A percentile compares a stretch with the other conserved stretches of the same genome.
Evolutionary conservation across 2,797 vertebrate species (phyloP).

Genomic region (Leptodactylus fallax): DNA sequence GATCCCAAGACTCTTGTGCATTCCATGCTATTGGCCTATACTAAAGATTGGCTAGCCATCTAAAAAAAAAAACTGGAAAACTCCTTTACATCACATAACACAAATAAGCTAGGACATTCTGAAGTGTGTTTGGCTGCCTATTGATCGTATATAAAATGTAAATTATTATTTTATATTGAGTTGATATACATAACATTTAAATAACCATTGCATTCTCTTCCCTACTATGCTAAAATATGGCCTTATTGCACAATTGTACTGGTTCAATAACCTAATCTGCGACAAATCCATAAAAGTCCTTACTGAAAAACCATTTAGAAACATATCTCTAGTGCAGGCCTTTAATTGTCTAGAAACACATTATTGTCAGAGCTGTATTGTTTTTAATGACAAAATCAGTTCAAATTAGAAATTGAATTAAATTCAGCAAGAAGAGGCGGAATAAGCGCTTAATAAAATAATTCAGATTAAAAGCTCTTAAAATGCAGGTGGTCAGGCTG

Average conservation of each 20-base stretch:
- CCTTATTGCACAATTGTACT: not conserved
- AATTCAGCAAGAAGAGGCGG: not conserved
- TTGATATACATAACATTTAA: too few species aligned
- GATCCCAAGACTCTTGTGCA: too few species aligned
- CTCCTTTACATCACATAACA: too few species aligned
- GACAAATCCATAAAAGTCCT: conserved; percentile 15
- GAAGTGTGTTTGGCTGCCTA: too few species aligned
- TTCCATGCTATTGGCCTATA: too few species aligned
- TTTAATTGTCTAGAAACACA: conserved; percentile 27
- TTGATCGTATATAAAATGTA: too few species aligned
- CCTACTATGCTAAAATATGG: not conserved
- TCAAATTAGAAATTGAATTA: conserved; percentile 28
- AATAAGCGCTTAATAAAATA: too few species aligned
- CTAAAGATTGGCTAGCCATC: too few species aligned
- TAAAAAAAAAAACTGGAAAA: too few species aligned
- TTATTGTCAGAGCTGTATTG: conserved; percentile 26
- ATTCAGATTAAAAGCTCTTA: conserved; percentile 3
- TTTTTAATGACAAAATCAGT: conserved; percentile 40
- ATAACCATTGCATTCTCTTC: not conserved
- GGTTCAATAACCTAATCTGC: conserved; percentile 35
- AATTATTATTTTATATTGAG: too few species aligned
- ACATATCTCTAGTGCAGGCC: conserved; percentile 5
- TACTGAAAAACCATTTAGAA: conserved; percentile 33
- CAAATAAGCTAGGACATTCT: too few species aligned
- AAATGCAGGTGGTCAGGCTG: not conserved